phyloP scores from a whole-genome alignment of 1,140 invertebrate species.

The Listronotus bonariensis region DNA sequence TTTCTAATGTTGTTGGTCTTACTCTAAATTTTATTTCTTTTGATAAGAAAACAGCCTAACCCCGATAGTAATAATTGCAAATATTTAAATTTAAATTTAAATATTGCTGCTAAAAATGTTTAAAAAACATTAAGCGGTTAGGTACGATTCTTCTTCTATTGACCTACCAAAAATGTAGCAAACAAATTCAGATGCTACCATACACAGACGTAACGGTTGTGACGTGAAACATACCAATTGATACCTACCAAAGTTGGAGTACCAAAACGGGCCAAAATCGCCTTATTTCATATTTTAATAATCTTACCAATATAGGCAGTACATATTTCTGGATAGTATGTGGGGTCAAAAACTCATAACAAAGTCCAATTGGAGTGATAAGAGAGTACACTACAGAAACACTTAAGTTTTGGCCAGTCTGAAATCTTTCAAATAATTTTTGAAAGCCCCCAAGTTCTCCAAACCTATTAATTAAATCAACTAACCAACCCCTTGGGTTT shows the following conservation, averaged over 20 bases:
- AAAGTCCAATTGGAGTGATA: constrained; percentile 89
- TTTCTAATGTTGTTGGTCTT: too few relatives aligned
- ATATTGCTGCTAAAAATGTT: not conserved
- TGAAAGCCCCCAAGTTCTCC: constrained; percentile 88
- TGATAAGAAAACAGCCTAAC: too few relatives aligned
- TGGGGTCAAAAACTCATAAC: constrained; percentile 88
- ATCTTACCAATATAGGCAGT: constrained; percentile 86
- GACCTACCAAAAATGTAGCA: too few relatives aligned
- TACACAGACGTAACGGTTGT: too few relatives aligned
- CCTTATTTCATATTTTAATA: not conserved
- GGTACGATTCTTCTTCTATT: too few relatives aligned
- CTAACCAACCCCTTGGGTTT: constrained; percentile 87
- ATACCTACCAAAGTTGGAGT: too few relatives aligned
- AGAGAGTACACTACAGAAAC: constrained; percentile 83
- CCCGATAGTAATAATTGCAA: too few relatives aligned
- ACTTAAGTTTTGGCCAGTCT: constrained; percentile 71
- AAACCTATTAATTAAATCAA: constrained; percentile 95
- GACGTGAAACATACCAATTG: too few relatives aligned
- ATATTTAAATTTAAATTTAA: too few relatives aligned
- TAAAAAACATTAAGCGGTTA: not conserved
- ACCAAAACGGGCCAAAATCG: not conserved
- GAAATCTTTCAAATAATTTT: constrained; percentile 85
- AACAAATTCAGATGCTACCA: too few relatives aligned
- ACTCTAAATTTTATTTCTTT: too few relatives aligned
- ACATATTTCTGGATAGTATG: constrained; percentile 91